Percentiles rank a stretch among this genome's conserved stretches.
Conservation (phyloP, 2,888 invertebrate genomes). For the Oxyteleia sp. region DNA sequence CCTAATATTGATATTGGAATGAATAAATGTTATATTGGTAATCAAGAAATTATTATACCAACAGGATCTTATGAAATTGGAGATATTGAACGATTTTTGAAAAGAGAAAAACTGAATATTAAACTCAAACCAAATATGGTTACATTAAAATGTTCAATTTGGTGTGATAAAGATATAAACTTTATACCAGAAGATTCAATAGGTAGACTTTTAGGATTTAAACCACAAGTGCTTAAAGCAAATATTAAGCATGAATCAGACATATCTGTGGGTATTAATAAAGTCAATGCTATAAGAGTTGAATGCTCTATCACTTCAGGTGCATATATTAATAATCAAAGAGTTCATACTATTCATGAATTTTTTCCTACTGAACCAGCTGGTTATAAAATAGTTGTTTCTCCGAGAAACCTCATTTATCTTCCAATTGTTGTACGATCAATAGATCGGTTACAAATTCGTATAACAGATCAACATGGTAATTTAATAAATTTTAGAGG, state of each 20-base stretch:
- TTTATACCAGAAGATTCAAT: slow-evolving; percentile 63
- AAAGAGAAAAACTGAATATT: slow-evolving; percentile 23
- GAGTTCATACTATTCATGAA: slow-evolving; percentile 37
- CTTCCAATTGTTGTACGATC: slow-evolving; percentile 65
- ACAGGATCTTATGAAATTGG: slow-evolving; percentile 81
- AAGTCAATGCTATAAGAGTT: slow-evolving; percentile 41
- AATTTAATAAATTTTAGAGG: slow-evolving; percentile 72
- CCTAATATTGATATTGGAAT: slow-evolving; percentile 82
- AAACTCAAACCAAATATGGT: slow-evolving; percentile 61
- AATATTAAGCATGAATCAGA: slow-evolving; percentile 34
- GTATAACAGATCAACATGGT: slow-evolving; percentile 74
- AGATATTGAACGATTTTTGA: slow-evolving; percentile 77
- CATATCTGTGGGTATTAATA: slow-evolving; percentile 44
- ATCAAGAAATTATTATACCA: slow-evolving; percentile 76
- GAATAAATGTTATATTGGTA: slow-evolving; percentile 78
- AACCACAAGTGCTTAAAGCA: slow-evolving; percentile 43
- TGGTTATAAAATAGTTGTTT: slow-evolving; percentile 82
- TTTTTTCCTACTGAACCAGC: slow-evolving; percentile 55
- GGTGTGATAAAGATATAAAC: slow-evolving; percentile 50
- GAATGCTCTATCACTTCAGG: slow-evolving; percentile 44
- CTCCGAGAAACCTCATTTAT: slow-evolving; percentile 75
- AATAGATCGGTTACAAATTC: slow-evolving; percentile 72
- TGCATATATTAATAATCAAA: slow-evolving; percentile 30
- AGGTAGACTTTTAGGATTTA: slow-evolving; percentile 65
- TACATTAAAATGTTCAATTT: slow-evolving; percentile 58